Percentiles rank a stretch among this genome's conserved stretches.
Evolutionary conservation across 2,113 vertebrate genomes (phyloP).

Genomic region (Lasiurus borealis): DNA sequence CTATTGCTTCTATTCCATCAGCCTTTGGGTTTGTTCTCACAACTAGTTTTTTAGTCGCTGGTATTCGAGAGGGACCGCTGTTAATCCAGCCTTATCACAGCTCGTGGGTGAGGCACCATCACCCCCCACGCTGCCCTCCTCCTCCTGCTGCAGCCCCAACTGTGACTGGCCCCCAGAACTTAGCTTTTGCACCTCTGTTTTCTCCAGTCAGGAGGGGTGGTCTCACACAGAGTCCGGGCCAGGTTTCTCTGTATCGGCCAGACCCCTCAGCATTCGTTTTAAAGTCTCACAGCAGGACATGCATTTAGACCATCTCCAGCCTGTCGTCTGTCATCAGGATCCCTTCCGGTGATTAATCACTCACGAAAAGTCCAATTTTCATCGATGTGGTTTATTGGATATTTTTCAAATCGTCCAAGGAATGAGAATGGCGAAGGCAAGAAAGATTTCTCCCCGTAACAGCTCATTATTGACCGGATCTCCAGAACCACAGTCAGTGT

Average conservation of each 20-base stretch:
- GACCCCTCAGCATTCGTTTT: neutral
- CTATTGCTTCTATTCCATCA: neutral
- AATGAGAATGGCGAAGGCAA: slow-evolving; percentile 35
- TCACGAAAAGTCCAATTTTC: slow-evolving; percentile 29
- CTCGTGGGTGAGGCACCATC: neutral
- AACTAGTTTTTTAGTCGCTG: neutral
- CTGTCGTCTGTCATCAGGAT: slow-evolving; percentile 29
- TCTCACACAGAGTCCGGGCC: neutral
- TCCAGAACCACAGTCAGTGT: slow-evolving; percentile 57
- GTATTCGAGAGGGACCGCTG: neutral
- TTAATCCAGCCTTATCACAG: neutral
- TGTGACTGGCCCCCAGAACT: neutral
- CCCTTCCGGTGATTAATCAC: slow-evolving; percentile 12
- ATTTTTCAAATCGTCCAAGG: slow-evolving; percentile 37
- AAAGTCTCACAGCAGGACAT: slow-evolving; percentile 12
- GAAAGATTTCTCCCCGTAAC: neutral
- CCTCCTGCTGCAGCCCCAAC: neutral
- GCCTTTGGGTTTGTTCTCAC: neutral
- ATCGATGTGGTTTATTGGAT: slow-evolving; percentile 3
- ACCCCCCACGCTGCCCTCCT: neutral
- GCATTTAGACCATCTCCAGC: neutral
- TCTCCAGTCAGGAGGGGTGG: neutral
- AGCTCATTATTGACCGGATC: slow-evolving; percentile 59
- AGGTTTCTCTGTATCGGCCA: neutral
- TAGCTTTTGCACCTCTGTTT: neutral